Percentiles rank a stretch among this genome's conserved stretches.
Conservation (phyloP, 2,797 vertebrate species). For the Buceros bicornis region DNA sequence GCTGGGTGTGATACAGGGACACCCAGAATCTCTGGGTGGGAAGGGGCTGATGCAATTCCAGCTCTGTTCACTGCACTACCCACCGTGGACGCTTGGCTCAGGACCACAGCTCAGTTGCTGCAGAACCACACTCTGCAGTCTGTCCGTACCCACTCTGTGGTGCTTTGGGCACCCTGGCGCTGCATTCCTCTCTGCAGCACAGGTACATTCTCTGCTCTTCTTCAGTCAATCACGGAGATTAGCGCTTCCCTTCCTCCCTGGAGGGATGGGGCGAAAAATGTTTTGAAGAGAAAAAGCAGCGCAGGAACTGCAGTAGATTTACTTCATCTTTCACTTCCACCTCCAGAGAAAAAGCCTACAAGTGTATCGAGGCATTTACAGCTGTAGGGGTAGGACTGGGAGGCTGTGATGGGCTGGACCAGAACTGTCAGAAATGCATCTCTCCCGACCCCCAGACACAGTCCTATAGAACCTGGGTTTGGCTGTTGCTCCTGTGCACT, state of each 20-base stretch:
- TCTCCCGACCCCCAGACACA: background rate
- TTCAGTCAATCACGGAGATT: background rate
- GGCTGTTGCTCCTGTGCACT: background rate
- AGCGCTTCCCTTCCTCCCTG: background rate
- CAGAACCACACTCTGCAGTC: background rate
- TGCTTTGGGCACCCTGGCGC: background rate
- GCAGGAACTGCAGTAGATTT: background rate
- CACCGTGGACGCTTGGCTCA: rapidly evolving
- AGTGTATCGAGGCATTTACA: background rate
- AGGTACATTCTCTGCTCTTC: background rate
- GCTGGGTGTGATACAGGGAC: background rate
- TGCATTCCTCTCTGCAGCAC: background rate
- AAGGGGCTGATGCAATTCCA: background rate
- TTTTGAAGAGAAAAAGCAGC: background rate
- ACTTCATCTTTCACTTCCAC: background rate
- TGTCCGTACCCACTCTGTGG: background rate
- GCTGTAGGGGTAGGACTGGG: background rate
- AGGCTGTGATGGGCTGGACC: background rate
- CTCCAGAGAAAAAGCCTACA: background rate
- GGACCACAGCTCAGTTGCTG: background rate
- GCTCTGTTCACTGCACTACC: background rate
- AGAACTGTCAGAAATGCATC: background rate
- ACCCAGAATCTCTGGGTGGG: no score
- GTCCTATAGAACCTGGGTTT: background rate
- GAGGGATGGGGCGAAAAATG: rapidly evolving